phyloP scores from a whole-genome alignment of 2,888 invertebrate species.

The Dione vanillae region DNA sequence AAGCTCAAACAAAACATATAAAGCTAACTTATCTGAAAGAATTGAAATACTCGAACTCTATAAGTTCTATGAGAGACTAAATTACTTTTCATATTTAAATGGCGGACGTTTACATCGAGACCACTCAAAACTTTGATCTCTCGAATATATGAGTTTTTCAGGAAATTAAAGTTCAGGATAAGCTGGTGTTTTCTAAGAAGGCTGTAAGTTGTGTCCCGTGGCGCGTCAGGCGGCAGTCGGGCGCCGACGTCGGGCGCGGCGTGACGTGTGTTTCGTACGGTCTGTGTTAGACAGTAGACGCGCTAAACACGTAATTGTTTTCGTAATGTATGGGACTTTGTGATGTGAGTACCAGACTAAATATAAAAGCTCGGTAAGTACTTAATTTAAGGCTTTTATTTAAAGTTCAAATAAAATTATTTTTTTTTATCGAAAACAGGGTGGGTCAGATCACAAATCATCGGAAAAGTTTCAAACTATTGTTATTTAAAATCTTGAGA shows the following conservation, averaged over 20 bases:
- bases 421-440: not conserved
- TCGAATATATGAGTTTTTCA: not conserved
- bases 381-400: not conserved
- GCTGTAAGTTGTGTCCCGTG: conserved; percentile 32
- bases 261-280: conserved; percentile 15
- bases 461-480: conserved; percentile 20
- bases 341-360: conserved; percentile 18
- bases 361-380: conserved; percentile 33
- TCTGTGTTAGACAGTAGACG: conserved; percentile 23
- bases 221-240: conserved; percentile 45
- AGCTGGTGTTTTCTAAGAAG: conserved; percentile 22
- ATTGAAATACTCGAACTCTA: not conserved
- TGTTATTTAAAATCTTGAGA: conserved; percentile 5
- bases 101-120: not conserved
- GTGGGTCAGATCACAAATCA: conserved; percentile 1
- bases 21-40: not conserved
- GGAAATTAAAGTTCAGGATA: conserved; percentile 6
- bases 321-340: conserved; percentile 27
- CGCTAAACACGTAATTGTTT: conserved; percentile 31
- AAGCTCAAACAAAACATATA: not conserved
- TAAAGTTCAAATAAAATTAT: not conserved
- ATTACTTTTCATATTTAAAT: conserved; percentile 6
- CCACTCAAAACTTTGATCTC: not conserved
- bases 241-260: conserved; percentile 41
- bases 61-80: not conserved